These are phyloP conservation scores for Enteromius mattozi DNA, from an alignment of 2,797 vertebrate genomes.

Conservation along the genomic window DNA sequence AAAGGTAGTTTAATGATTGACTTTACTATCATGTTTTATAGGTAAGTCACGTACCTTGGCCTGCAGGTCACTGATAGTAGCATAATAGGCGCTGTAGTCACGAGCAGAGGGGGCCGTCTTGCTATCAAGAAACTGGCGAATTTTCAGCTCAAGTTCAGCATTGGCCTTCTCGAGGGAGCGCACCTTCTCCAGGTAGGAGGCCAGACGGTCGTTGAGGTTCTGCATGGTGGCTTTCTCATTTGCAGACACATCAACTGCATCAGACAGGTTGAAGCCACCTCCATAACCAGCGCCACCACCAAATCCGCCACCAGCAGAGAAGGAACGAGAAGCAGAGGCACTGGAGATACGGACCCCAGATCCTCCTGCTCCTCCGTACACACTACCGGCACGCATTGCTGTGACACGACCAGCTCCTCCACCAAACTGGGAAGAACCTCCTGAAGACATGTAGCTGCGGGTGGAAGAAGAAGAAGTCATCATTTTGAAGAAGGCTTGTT, in stretches of 20 bases:
- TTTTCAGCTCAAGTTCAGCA: conserved; percentile 82
- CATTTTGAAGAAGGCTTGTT: conserved; percentile 50
- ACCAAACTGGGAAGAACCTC: conserved; percentile 5
- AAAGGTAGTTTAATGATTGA: conserved; percentile 13
- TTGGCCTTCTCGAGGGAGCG: conserved; percentile 82
- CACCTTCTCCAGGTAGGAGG: conserved; percentile 82
- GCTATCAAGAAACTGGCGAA: conserved; percentile 77
- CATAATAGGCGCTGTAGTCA: conserved; percentile 77
- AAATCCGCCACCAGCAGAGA: not conserved
- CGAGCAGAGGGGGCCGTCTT: conserved; percentile 64
- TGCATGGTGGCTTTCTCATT: conserved; percentile 81
- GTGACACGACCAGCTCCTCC: not conserved
- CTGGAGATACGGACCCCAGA: conserved; percentile 62
- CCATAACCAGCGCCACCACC: not conserved
- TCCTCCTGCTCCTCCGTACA: conserved; percentile 71
- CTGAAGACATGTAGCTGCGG: not conserved
- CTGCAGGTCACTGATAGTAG: conserved; percentile 80
- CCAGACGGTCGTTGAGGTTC: conserved; percentile 85
- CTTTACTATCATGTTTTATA: not conserved
- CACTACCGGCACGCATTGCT: conserved; percentile 64
- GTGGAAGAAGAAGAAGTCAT: not conserved
- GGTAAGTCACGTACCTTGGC: conserved; percentile 75
- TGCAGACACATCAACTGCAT: conserved; percentile 47
- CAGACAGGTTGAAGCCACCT: conserved; percentile 16
- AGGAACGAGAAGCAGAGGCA: conserved; percentile 36